A percentile compares a stretch with the other conserved stretches of the same genome.
These are phyloP conservation scores for Pyralis farinalis DNA, from an alignment of 2,888 invertebrate species.

Conservation along the genomic window DNA sequence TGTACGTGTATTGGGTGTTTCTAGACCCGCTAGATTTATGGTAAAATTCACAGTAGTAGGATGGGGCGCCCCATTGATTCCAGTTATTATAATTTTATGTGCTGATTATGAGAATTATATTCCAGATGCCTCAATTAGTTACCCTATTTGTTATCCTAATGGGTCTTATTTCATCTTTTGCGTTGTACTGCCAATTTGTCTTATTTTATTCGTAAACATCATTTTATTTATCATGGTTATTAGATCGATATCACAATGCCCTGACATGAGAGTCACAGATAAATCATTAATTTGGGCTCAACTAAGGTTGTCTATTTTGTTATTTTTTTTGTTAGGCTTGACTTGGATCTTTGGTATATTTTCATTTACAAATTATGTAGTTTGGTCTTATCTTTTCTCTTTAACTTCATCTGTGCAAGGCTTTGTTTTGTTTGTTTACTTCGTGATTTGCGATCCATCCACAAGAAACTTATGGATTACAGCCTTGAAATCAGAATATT, in stretches of 20 bases:
- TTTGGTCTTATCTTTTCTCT: constrained; percentile 83
- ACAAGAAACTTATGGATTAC: constrained; percentile 77
- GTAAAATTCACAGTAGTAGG: constrained; percentile 82
- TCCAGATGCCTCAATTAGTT: constrained; percentile 32
- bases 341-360: constrained; percentile 83
- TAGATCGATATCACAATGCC: constrained; percentile 70
- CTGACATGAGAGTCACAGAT: constrained; percentile 64
- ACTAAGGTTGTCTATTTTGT: constrained; percentile 76
- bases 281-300: constrained; percentile 69
- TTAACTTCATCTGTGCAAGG: constrained; percentile 83
- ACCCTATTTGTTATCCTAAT: constrained; percentile 77
- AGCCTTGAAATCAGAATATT: constrained; percentile 56
- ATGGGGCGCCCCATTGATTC: constrained; percentile 83
- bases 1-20: constrained; percentile 83
- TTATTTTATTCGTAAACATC: constrained; percentile 75
- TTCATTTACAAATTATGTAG: constrained; percentile 66
- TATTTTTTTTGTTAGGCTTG: constrained; percentile 82
- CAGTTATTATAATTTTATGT: constrained; percentile 68
- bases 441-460: constrained; percentile 77
- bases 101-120: constrained; percentile 71
- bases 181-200: constrained; percentile 74
- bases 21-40: constrained; percentile 81
- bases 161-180: constrained; percentile 69
- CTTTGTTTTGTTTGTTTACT: constrained; percentile 82
- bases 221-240: constrained; percentile 78